phyloP scores from a whole-genome alignment of 2,888 invertebrate genomes.

The Allolobophora icterica region DNA sequence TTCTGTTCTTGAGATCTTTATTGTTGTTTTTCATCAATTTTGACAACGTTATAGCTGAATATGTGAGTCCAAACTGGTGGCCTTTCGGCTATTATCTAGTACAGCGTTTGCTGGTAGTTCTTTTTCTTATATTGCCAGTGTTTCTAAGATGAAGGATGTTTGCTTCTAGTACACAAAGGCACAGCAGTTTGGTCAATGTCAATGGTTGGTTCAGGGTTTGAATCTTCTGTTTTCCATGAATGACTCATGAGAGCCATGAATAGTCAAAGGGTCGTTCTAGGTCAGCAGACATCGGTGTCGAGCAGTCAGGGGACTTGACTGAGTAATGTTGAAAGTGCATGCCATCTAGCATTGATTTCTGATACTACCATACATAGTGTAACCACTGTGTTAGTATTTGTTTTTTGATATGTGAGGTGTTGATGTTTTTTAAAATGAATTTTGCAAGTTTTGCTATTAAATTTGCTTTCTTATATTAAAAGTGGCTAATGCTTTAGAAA shows the following conservation, averaged over 20 bases:
- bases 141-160: background rate
- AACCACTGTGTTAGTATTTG: background rate
- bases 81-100: background rate
- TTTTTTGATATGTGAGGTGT: background rate
- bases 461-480: background rate
- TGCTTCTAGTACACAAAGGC: background rate
- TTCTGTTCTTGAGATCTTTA: background rate
- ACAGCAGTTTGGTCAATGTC: background rate
- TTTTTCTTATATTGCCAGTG: too few species aligned
- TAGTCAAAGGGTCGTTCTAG: background rate
- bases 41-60: background rate
- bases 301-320: background rate
- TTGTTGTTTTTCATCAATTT: background rate
- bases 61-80: background rate
- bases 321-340: slow-evolving; percentile 17
- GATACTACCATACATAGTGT: background rate
- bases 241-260: background rate
- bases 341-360: background rate
- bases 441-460: background rate
- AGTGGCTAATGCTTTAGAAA: background rate
- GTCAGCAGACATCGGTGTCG: background rate
- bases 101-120: background rate
- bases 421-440: background rate
- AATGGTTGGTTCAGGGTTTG: background rate
- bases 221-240: background rate